Conservation (phyloP, 2,797 vertebrate genomes). For the Pyrocephalus nanus region DNA sequence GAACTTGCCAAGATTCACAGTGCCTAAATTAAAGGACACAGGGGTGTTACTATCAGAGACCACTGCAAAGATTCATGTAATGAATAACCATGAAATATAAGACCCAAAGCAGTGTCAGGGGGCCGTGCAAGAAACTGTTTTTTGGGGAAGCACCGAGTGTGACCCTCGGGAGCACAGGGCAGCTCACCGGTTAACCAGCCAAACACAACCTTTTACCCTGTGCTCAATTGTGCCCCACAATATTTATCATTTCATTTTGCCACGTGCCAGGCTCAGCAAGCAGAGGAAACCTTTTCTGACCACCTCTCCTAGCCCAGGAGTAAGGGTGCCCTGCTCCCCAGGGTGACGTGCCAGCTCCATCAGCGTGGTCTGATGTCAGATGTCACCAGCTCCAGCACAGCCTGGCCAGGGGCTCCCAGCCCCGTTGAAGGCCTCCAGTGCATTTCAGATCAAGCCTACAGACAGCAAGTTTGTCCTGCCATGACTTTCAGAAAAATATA, state of each 20-base stretch:
- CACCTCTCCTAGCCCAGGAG: fast-evolving
- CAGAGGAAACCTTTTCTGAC: background rate
- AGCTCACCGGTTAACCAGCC: background rate
- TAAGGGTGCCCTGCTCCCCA: background rate
- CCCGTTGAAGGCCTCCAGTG: background rate
- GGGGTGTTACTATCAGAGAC: background rate
- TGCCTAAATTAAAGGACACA: background rate
- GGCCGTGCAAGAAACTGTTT: background rate
- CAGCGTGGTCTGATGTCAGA: background rate
- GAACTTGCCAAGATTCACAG: background rate
- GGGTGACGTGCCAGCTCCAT: background rate
- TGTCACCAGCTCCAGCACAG: background rate
- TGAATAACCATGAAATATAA: background rate
- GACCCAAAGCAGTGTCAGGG: background rate
- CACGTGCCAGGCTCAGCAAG: background rate
- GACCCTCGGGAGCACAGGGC: background rate
- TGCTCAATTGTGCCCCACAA: fast-evolving
- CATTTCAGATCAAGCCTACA: background rate
- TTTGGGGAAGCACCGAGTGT: background rate
- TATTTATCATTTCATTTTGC: background rate
- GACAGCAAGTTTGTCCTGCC: background rate
- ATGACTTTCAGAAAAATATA: background rate
- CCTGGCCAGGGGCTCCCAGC: background rate
- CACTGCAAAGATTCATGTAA: background rate
- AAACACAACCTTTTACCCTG: background rate